Evolutionary conservation across 2,113 vertebrate genomes (phyloP), one percentile per base, ranked within the genome.

Genomic region (Uropsilus gracilis): DNA sequence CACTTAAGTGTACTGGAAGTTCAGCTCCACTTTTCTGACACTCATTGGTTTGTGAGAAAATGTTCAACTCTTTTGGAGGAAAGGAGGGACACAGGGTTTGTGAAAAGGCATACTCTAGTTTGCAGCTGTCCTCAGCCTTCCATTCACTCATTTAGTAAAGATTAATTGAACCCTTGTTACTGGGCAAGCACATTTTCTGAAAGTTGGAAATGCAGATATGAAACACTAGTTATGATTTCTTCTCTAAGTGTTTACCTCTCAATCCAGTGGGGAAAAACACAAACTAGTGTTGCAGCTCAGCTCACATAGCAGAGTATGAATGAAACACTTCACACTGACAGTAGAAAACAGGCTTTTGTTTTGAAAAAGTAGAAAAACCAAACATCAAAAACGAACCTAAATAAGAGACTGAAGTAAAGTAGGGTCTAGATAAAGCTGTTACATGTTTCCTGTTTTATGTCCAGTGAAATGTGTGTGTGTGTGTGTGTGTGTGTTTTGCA

Each of bases 321-420:
- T 50, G 34, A 92, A 94, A 86, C 44, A 80, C 32, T 94, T 89
- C 24, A 71, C 30, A 32, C 3, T 66, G 46, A 73, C n/a, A 81
- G 39, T 34, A 64, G 50, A 83, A 89, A 95, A 39, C 22, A 95
- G 46, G 12, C 59, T 87, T 94, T 63, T 81, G 32, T 42, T 90
- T 91, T 91, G 55, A 55, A 85, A 50, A 80, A 84, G 71, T 88
- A 81, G 82, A 50, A 90, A 93, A 89, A 76, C 17, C 75, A 69
- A 55, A 91, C 86, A 72, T 28, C 64, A 89, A 37, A 89, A 91
- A 68, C 80, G 59, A 90, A 71, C 53, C 55, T 91, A 68, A 86
- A 90, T 86, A 85, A 89, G 86, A 95, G 34, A 28, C 57, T 63
- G 8, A 86, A 50, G 28, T 91, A 37, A 90, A 86, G 4, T 44